Conservation (phyloP, 1,140 invertebrate species). For the Rhopalosiphum padi region DNA sequence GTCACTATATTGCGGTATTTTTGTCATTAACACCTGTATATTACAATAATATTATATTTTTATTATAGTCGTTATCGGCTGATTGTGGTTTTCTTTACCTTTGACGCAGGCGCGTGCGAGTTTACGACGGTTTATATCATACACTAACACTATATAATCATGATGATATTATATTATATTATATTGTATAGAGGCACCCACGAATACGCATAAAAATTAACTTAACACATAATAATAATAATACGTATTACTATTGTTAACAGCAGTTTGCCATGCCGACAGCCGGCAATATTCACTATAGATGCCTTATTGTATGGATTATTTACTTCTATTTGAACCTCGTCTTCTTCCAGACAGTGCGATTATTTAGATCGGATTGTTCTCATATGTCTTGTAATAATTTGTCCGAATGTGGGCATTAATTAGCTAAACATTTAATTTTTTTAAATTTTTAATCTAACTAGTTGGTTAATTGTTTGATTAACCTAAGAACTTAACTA, state of each 20-base stretch:
- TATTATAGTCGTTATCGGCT: constrained; percentile 26
- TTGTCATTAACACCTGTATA: not conserved
- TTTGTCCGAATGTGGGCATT: too few relatives aligned
- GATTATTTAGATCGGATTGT: not conserved
- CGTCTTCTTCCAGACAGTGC: fast-evolving
- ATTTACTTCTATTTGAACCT: not conserved
- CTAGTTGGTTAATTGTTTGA: too few relatives aligned
- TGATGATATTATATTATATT: not conserved
- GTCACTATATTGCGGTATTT: not conserved
- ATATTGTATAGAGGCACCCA: not conserved
- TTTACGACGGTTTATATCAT: not conserved
- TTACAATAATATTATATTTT: not conserved
- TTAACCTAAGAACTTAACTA: too few relatives aligned
- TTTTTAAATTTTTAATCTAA: too few relatives aligned
- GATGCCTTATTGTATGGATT: not conserved
- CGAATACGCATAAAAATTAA: not conserved
- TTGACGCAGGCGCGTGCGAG: not conserved
- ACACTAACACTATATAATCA: too few relatives aligned
- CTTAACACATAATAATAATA: not conserved
- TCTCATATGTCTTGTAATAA: too few relatives aligned
- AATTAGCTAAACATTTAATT: too few relatives aligned
- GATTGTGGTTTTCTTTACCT: constrained; percentile 2
- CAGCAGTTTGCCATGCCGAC: not conserved
- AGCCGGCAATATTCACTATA: not conserved
- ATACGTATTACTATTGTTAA: not conserved